Conservation (phyloP, 1,140 invertebrate species). For the Catajapyx aquilonaris region DNA sequence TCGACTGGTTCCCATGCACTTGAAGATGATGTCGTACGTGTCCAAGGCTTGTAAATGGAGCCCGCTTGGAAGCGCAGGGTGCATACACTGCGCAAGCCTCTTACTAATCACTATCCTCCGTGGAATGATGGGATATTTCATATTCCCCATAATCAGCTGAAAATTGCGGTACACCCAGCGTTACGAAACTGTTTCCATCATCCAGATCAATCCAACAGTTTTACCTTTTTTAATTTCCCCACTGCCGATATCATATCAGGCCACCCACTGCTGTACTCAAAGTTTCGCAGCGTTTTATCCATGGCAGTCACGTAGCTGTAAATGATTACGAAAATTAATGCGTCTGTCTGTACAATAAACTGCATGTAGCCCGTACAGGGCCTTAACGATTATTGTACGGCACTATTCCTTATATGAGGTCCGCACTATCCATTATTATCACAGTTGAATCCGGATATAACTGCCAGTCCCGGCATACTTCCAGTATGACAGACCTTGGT, state of each 20-base stretch:
- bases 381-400: no score
- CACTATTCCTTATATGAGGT: neutral
- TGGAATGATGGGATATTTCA: constrained; percentile 75
- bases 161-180: constrained; percentile 10
- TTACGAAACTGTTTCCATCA: neutral
- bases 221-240: constrained; percentile 79
- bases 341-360: neutral
- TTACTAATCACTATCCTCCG: constrained; percentile 78
- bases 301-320: constrained; percentile 48
- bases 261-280: constrained; percentile 91
- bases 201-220: constrained; percentile 7
- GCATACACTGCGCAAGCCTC: constrained; percentile 83
- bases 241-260: constrained; percentile 81
- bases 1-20: constrained; percentile 64
- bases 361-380: no score
- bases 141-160: constrained; percentile 50
- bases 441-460: no score
- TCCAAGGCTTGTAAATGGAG: constrained; percentile 86
- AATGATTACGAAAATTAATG: constrained; percentile 2
- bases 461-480: no score
- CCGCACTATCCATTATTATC: no score
- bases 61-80: constrained; percentile 73
- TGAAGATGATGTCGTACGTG: constrained; percentile 85
- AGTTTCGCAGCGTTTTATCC: constrained; percentile 77
- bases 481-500: no score